phyloP scores from a whole-genome alignment of 2,113 vertebrate species.

The Platysternon megacephalum region DNA sequence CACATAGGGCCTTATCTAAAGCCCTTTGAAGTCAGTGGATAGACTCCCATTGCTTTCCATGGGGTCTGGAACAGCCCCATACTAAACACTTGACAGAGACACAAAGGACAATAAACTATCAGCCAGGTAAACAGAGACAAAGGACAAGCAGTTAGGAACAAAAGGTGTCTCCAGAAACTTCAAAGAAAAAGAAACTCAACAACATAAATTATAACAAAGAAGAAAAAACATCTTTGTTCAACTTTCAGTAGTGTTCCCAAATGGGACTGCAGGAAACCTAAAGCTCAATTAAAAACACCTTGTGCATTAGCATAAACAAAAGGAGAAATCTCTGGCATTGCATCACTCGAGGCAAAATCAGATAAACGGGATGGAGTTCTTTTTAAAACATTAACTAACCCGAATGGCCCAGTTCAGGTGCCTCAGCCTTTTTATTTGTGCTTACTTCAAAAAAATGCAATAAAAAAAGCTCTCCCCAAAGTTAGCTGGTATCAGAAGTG shows the following conservation, averaged over 20 bases:
- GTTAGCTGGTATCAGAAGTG: conserved; percentile 2
- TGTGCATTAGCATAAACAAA: conserved; percentile 68
- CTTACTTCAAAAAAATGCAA: neutral
- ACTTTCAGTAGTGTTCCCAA: conserved; percentile 46
- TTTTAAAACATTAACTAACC: conserved; percentile 37
- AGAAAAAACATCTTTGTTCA: conserved; percentile 58
- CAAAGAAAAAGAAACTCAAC: neutral
- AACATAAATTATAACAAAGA: conserved; percentile 61
- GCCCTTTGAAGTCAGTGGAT: neutral
- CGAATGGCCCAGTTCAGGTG: neutral
- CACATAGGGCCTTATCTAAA: neutral
- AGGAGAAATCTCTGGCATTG: conserved; percentile 61
- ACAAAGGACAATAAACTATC: conserved; percentile 21
- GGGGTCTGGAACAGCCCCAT: conserved; percentile 22
- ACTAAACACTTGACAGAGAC: conserved; percentile 29
- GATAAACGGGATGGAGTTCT: conserved; percentile 40
- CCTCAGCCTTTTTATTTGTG: conserved; percentile 10
- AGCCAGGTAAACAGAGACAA: conserved; percentile 22
- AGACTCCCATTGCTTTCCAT: conserved; percentile 24
- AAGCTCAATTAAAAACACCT: conserved; percentile 72
- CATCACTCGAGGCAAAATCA: conserved; percentile 65
- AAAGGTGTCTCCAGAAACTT: conserved; percentile 36
- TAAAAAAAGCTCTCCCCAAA: conserved; percentile 5
- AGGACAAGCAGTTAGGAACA: neutral
- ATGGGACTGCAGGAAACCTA: conserved; percentile 55